These are phyloP conservation scores for Ctenochaetus hawaiiensis DNA, from an alignment of 2,797 vertebrate genomes.

Conservation along the genomic window DNA sequence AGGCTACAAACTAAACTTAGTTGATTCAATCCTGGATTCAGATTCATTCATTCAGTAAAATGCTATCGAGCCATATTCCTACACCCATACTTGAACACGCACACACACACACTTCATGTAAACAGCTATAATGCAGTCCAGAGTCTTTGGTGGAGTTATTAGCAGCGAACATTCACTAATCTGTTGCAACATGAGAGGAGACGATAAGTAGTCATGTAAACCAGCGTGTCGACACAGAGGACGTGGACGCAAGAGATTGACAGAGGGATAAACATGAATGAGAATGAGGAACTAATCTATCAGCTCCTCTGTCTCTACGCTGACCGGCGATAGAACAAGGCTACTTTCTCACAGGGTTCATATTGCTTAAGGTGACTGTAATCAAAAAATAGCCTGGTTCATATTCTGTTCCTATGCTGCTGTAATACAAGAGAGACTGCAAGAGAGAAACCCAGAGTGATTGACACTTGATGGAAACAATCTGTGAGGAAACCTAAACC, in stretches of 20 bases:
- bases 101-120: background rate
- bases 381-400: slow-evolving; percentile 46
- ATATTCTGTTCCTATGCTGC: slow-evolving; percentile 50
- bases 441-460: slow-evolving; percentile 48
- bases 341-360: slow-evolving; percentile 46
- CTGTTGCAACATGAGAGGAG: slow-evolving; percentile 58
- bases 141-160: slow-evolving; percentile 47
- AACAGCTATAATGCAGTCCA: slow-evolving; percentile 26
- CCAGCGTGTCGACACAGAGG: slow-evolving; percentile 36
- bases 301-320: slow-evolving; percentile 7
- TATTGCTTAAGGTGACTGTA: slow-evolving; percentile 18
- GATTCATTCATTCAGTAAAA: slow-evolving; percentile 9
- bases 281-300: slow-evolving; percentile 42
- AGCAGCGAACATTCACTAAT: slow-evolving; percentile 60
- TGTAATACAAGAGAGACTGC: slow-evolving; percentile 22
- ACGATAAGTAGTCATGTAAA: slow-evolving; percentile 65
- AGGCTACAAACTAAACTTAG: background rate
- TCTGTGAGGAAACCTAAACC: slow-evolving; percentile 75
- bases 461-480: slow-evolving; percentile 75
- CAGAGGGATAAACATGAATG: slow-evolving; percentile 41
- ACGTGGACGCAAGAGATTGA: slow-evolving; percentile 31
- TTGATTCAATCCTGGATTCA: background rate
- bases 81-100: background rate
- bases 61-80: background rate
- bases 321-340: background rate